Evolutionary conservation across 2,888 invertebrate species (phyloP), one percentile per base, ranked within the genome.

Genomic region (Drosophila pseudotakahashii): DNA sequence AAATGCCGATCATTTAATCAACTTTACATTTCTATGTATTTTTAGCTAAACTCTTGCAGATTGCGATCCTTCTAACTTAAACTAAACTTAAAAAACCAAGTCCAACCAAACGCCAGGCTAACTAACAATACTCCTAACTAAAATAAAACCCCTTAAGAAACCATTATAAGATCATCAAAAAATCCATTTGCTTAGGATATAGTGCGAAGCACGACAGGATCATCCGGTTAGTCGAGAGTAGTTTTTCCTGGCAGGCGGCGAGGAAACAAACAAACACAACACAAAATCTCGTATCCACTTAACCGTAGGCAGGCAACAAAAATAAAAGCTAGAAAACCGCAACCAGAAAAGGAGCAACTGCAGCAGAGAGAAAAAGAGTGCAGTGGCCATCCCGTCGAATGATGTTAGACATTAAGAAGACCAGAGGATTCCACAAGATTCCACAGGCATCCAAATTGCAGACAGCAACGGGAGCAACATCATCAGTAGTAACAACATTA

Each of bases 381-480:
- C 47, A 16, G 47, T 32, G 47, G 32, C 47, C 32, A 62, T 16
- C 51, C 60, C 66, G 45, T 70, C 74, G 76, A 90, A 90, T 89
- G 78, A 90, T 90, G 90, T 88, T 91, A 90, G 90, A 90, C 81
- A 79, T 89, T 81, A 90, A 89, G 79, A 91, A 90, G 74, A 73
- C 54, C 52, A 84, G 83, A 86, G 90, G 89, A 80, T 89, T 88
- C 86, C 81, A 89, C 73, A 90, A 90, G 86, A 82, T 89, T 81
- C 84, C 90, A 83, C 62, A 62, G 39, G 72, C 80, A 72, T 77
- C 87, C n/a, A 90, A 90, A 76, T 76, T 73, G 73, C 89, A 86
- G 73, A 70, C 51, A 41, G 32, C 78, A 16, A 30, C 79, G 50
- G 39, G 58, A 62, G 54, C 32, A 58, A 30, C 62, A 66, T 23